Evolutionary conservation across 2,797 vertebrate genomes (phyloP).

Genomic region (Somateria mollissima): DNA sequence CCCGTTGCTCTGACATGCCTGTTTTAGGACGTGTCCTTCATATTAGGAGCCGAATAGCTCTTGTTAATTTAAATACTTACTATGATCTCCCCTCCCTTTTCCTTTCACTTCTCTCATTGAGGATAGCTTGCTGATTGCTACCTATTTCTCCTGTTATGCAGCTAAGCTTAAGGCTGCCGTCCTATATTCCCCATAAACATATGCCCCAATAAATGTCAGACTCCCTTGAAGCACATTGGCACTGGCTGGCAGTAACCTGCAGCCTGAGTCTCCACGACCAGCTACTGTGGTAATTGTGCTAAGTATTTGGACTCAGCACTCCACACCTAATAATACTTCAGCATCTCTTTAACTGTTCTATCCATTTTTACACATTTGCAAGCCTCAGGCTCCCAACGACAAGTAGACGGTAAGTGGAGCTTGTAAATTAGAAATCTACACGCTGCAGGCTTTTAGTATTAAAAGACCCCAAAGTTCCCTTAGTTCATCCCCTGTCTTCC

Average conservation of each 20-base stretch:
- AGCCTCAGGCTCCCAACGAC: background rate
- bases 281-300: background rate
- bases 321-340: background rate
- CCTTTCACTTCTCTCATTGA: background rate
- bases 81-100: background rate
- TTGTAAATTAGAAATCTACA: constrained; percentile 36
- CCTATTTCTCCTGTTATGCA: background rate
- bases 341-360: constrained; percentile 38
- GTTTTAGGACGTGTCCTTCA: background rate
- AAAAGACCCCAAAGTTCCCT: constrained; percentile 9
- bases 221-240: background rate
- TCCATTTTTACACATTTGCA: constrained; percentile 28
- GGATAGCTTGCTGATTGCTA: background rate
- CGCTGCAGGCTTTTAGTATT: constrained; percentile 23
- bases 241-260: background rate
- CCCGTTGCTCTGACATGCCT: background rate
- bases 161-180: background rate
- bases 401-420: constrained; percentile 30
- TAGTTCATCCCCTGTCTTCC: background rate
- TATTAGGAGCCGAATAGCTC: background rate
- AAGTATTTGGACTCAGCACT: background rate
- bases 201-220: fast-evolving
- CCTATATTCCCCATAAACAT: fast-evolving
- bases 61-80: background rate
- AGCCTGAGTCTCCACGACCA: background rate